These are phyloP conservation scores for Aradophagus sp. DNA, from an alignment of 1,140 invertebrate genomes.

Conservation along the genomic window DNA sequence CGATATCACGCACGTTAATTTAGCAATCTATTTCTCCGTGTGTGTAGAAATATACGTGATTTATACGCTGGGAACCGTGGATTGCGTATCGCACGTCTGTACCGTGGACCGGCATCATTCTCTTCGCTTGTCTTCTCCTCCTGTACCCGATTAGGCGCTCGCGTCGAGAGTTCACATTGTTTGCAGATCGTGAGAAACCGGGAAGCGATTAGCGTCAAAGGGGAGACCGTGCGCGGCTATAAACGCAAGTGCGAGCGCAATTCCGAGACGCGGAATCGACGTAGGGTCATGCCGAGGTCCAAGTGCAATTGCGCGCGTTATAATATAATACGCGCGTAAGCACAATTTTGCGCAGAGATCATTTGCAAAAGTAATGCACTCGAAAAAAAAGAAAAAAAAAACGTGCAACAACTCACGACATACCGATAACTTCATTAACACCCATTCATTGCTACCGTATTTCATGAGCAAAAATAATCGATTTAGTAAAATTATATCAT, in stretches of 20 bases:
- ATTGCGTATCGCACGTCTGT: slow-evolving; percentile 31
- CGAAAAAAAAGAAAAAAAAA: too few species aligned
- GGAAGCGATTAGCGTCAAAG: slow-evolving; percentile 54
- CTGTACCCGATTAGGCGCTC: slow-evolving; percentile 34
- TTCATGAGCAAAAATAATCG: too few species aligned
- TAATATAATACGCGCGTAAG: slow-evolving; percentile 47
- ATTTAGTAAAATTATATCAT: too few species aligned
- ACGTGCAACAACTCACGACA: too few species aligned
- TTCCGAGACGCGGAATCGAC: slow-evolving; percentile 40
- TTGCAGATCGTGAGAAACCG: slow-evolving; percentile 61
- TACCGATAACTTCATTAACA: too few species aligned
- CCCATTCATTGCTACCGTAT: too few species aligned
- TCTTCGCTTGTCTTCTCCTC: slow-evolving; percentile 5
- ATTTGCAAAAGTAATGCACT: too few species aligned
- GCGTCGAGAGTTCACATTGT: slow-evolving; percentile 59
- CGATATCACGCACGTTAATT: too few species aligned
- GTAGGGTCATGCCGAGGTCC: slow-evolving; percentile 38
- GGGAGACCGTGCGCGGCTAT: slow-evolving; percentile 39
- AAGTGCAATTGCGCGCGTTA: slow-evolving; percentile 46
- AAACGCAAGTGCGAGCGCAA: slow-evolving; percentile 53
- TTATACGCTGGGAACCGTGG: too few species aligned
- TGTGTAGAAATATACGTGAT: too few species aligned
- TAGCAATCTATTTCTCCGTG: too few species aligned
- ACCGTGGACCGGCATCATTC: slow-evolving; percentile 12
- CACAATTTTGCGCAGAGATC: slow-evolving; percentile 25